Conservation (phyloP, 2,797 vertebrate genomes). For the Paratrypauchen microcephalus region DNA sequence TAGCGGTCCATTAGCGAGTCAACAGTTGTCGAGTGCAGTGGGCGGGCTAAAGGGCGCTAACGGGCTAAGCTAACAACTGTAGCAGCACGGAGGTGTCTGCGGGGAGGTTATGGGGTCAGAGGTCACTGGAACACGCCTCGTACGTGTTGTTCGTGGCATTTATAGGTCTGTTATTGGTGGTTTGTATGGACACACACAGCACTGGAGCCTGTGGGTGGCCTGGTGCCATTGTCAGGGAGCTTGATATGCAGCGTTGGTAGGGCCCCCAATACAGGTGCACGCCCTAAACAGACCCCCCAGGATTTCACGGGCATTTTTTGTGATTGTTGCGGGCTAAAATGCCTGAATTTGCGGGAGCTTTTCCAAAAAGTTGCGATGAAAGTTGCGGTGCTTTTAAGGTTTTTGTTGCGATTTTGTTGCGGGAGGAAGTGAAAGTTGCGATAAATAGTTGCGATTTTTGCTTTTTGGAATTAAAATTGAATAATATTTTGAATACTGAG, state of each 20-base stretch:
- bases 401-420: too few species aligned
- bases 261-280: not conserved
- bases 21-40: conserved; percentile 36
- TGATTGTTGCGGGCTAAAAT: too few species aligned
- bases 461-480: too few species aligned
- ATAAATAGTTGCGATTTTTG: too few species aligned
- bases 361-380: too few species aligned
- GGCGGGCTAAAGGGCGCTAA: conserved; percentile 9
- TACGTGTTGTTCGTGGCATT: conserved; percentile 50
- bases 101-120: conserved; percentile 42
- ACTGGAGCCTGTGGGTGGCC: conserved; percentile 65
- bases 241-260: not conserved
- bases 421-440: too few species aligned
- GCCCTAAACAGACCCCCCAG: too few species aligned
- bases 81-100: conserved; percentile 40
- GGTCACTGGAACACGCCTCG: conserved; percentile 55
- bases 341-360: too few species aligned
- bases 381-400: too few species aligned
- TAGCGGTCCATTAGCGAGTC: not conserved
- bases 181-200: conserved; percentile 47
- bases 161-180: conserved; percentile 50
- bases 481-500: too few species aligned
- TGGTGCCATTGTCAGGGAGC: not conserved
- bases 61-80: conserved; percentile 41
- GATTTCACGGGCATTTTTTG: too few species aligned